Evolutionary conservation across 2,888 invertebrate genomes (phyloP).

Genomic region (Tanypteryx hageni): DNA sequence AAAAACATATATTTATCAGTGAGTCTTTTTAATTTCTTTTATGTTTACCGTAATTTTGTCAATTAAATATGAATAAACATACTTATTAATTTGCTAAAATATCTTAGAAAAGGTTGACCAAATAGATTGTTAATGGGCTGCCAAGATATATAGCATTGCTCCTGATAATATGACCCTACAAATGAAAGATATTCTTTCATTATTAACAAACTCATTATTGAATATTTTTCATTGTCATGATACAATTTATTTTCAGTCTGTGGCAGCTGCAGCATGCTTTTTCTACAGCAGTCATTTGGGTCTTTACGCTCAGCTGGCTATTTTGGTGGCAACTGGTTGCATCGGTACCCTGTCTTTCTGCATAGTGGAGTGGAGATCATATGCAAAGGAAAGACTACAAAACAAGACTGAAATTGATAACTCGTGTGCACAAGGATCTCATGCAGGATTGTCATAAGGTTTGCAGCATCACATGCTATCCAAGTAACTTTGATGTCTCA

Average conservation of each 20-base stretch:
- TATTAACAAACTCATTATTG: neutral
- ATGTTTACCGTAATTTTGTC: too few species aligned
- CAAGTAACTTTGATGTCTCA: neutral
- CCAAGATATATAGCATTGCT: too few species aligned
- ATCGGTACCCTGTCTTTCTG: slow-evolving; percentile 88
- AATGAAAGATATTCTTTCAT: neutral
- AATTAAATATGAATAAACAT: too few species aligned
- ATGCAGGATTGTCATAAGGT: neutral
- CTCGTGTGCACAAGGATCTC: slow-evolving; percentile 62
- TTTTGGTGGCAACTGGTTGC: slow-evolving; percentile 83
- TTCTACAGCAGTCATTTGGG: slow-evolving; percentile 86
- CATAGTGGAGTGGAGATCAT: slow-evolving; percentile 80
- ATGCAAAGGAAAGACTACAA: slow-evolving; percentile 52
- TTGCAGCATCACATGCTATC: neutral
- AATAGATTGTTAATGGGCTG: too few species aligned
- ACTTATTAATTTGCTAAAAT: too few species aligned
- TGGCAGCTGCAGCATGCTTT: slow-evolving; percentile 91
- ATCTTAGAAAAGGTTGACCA: too few species aligned
- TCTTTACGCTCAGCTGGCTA: slow-evolving; percentile 84
- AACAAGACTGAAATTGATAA: slow-evolving; percentile 62
- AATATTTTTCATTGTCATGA: neutral
- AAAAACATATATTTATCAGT: too few species aligned
- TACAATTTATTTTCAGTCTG: slow-evolving; percentile 80
- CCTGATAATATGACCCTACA: too few species aligned
- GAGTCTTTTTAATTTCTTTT: too few species aligned